Conservation (phyloP, 2,113 vertebrate species). For the Pedionomus torquatus region DNA sequence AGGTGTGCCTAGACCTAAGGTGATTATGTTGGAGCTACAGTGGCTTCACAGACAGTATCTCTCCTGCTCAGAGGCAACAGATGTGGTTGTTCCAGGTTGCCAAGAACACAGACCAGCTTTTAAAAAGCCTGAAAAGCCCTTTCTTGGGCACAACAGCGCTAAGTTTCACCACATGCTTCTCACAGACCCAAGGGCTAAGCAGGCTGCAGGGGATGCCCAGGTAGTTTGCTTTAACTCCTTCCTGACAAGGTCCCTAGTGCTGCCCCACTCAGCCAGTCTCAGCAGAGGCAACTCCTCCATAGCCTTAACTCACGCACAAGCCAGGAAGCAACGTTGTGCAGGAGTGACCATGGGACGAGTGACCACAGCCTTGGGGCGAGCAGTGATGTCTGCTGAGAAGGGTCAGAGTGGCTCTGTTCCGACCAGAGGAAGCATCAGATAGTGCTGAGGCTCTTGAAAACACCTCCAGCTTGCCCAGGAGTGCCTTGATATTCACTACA, state of each 20-base stretch:
- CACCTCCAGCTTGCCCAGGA: neutral
- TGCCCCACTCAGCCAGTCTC: neutral
- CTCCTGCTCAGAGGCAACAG: neutral
- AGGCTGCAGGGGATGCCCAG: neutral
- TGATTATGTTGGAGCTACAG: neutral
- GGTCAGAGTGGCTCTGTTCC: neutral
- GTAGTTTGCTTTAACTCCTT: neutral
- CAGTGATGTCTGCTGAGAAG: rapidly evolving
- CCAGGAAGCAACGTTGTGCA: neutral
- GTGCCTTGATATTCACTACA: neutral
- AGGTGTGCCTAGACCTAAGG: neutral
- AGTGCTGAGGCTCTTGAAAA: neutral
- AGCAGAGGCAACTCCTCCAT: neutral
- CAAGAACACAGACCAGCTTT: neutral
- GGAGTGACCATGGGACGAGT: rapidly evolving
- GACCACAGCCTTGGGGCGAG: neutral
- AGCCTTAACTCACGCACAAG: neutral
- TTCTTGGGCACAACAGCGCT: neutral
- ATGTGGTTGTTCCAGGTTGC: neutral
- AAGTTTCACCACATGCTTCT: neutral
- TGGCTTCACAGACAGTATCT: neutral
- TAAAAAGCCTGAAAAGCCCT: neutral
- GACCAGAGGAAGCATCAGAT: neutral
- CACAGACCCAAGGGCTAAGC: neutral
- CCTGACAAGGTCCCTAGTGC: too few relatives aligned